Evolutionary conservation across 2,113 vertebrate species (phyloP).

Genomic region (Hepsetus odoe): DNA sequence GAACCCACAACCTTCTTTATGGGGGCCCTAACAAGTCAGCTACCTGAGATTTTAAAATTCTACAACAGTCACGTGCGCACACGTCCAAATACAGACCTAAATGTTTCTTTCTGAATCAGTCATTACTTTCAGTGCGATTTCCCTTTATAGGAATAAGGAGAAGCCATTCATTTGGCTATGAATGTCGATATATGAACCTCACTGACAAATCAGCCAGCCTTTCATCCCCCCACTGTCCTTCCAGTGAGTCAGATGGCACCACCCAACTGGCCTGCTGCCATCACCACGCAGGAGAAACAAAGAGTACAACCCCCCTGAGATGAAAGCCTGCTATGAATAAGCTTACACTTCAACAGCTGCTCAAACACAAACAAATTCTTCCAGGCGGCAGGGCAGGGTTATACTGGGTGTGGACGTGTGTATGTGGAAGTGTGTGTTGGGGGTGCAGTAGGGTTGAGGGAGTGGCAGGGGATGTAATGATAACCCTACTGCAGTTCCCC

Average conservation of each 20-base stretch:
- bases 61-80: too few relatives aligned
- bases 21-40: too few relatives aligned
- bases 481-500: slow-evolving; percentile 37
- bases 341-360: slow-evolving; percentile 58
- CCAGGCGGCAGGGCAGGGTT: slow-evolving; percentile 34
- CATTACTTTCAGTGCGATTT: slow-evolving; percentile 25
- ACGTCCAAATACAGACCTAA: background rate
- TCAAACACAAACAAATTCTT: slow-evolving; percentile 60
- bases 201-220: slow-evolving; percentile 30
- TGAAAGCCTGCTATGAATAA: slow-evolving; percentile 56
- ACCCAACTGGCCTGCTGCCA: slow-evolving; percentile 23
- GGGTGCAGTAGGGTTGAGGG: background rate
- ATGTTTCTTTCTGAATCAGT: slow-evolving; percentile 26
- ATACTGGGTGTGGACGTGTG: slow-evolving; percentile 4
- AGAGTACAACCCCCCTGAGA: slow-evolving; percentile 39
- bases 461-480: slow-evolving; percentile 27
- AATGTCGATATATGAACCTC: slow-evolving; percentile 13
- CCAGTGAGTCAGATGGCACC: background rate
- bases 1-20: too few relatives aligned
- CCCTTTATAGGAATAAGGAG: slow-evolving; percentile 23
- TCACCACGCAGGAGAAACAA: slow-evolving; percentile 7
- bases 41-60: too few relatives aligned
- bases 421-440: background rate
- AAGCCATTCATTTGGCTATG: too few relatives aligned
- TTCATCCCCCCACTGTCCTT: slow-evolving; percentile 4